Percentiles rank a stretch among this genome's conserved stretches.
Evolutionary conservation across 1,140 invertebrate genomes (phyloP).

Genomic region (Nasonia vitripennis): DNA sequence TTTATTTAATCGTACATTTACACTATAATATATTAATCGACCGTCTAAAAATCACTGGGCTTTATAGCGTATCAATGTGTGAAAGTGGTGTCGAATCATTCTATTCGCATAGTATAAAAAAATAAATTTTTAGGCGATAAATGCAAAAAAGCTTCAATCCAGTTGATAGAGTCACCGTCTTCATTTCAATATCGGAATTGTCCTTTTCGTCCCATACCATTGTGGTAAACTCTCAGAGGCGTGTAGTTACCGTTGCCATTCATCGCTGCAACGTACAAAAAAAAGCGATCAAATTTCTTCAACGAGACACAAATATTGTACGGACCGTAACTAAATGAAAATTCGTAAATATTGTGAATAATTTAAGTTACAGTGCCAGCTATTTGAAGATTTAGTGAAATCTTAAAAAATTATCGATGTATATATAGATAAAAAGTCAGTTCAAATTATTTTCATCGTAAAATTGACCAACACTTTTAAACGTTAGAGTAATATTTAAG

Average conservation of each 20-base stretch:
- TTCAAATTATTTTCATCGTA: background rate
- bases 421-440: background rate
- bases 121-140: slow-evolving; percentile 43
- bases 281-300: background rate
- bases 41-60: slow-evolving; percentile 39
- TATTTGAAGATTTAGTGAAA: too few species aligned
- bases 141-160: slow-evolving; percentile 34
- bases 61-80: slow-evolving; percentile 26
- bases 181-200: slow-evolving; percentile 83
- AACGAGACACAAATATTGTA: background rate
- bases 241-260: slow-evolving; percentile 85
- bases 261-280: slow-evolving; percentile 75
- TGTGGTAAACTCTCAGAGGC: slow-evolving; percentile 85
- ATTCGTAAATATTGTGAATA: background rate
- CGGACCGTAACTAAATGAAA: background rate
- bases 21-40: slow-evolving; percentile 35
- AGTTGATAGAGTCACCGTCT: background rate
- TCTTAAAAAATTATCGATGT: slow-evolving; percentile 30
- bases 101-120: slow-evolving; percentile 39
- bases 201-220: slow-evolving; percentile 84
- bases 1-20: slow-evolving; percentile 46
- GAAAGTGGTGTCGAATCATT: slow-evolving; percentile 26
- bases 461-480: background rate
- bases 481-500: background rate
- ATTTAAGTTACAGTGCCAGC: too few species aligned